Conservation (phyloP, 92 coral and sea anemone genomes). For the Bergia puertoricense region DNA sequence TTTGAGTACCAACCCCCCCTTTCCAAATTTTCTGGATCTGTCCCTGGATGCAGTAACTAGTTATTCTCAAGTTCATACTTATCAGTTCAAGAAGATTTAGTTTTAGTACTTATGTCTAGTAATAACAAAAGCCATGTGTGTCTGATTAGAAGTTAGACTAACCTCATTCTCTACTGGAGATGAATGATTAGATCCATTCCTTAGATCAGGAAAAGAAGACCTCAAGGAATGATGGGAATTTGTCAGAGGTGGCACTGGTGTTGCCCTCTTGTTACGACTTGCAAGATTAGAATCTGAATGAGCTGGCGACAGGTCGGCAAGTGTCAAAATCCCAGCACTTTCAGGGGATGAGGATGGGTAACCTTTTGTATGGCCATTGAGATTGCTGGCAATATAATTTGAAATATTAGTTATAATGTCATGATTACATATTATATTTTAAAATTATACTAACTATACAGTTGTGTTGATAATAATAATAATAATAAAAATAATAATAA, state of each 20-base stretch:
- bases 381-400: conserved; percentile 27
- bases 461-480: too few species aligned
- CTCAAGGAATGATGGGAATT: conserved; percentile 59
- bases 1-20: too few species aligned
- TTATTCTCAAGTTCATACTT: too few species aligned
- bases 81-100: not conserved
- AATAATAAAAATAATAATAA: not conserved
- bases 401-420: not conserved
- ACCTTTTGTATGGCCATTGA: conserved; percentile 66
- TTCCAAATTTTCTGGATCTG: too few species aligned
- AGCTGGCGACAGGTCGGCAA: conserved; percentile 96
- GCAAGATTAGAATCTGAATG: conserved; percentile 72
- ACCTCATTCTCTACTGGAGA: conserved; percentile 89
- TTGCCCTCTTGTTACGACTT: conserved; percentile 57
- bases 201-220: conserved; percentile 78
- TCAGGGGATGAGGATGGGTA: conserved; percentile 80
- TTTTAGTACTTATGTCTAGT: not conserved
- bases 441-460: too few species aligned
- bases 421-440: not conserved
- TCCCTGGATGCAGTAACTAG: too few species aligned
- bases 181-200: conserved; percentile 72
- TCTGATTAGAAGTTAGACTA: not conserved
- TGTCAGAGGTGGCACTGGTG: conserved; percentile 49
- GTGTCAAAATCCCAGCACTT: conserved; percentile 83
- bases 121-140: not conserved